phyloP scores from a whole-genome alignment of 2,888 invertebrate species.

The Eugnorisma glareosa region DNA sequence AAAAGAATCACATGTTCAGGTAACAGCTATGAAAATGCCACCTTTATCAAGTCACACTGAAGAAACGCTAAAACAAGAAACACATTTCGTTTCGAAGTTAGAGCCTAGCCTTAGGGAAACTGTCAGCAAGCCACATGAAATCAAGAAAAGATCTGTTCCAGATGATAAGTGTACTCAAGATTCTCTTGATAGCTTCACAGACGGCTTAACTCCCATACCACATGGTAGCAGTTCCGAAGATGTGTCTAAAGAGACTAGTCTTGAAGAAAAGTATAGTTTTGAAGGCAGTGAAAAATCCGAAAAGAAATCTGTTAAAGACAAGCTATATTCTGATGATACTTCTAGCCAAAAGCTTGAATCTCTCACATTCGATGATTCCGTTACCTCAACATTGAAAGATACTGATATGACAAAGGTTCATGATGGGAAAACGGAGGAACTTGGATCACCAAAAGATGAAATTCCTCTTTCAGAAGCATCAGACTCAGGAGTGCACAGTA shows the following conservation, averaged over 20 bases:
- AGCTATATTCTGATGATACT: slow-evolving; percentile 66
- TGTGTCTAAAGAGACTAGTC: slow-evolving; percentile 83
- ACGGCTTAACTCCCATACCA: slow-evolving; percentile 72
- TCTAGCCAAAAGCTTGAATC: slow-evolving; percentile 67
- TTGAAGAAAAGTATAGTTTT: slow-evolving; percentile 87
- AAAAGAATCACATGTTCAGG: slow-evolving; percentile 57
- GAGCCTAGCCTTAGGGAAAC: slow-evolving; percentile 60
- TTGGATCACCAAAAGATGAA: slow-evolving; percentile 74
- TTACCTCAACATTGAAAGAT: slow-evolving; percentile 71
- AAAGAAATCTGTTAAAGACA: slow-evolving; percentile 64
- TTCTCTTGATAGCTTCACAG: slow-evolving; percentile 73
- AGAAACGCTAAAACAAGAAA: slow-evolving; percentile 73
- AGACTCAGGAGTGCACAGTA: slow-evolving; percentile 80
- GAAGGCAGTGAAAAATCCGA: slow-evolving; percentile 83
- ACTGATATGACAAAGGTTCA: slow-evolving; percentile 50
- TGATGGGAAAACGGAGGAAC: slow-evolving; percentile 55
- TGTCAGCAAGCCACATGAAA: slow-evolving; percentile 59
- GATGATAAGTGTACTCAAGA: slow-evolving; percentile 63
- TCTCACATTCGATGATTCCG: slow-evolving; percentile 60
- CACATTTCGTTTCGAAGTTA: slow-evolving; percentile 60
- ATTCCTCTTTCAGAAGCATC: slow-evolving; percentile 76
- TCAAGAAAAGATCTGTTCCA: slow-evolving; percentile 60
- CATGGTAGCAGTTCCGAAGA: slow-evolving; percentile 86
- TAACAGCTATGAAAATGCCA: slow-evolving; percentile 58
- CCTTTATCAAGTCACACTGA: slow-evolving; percentile 70